Conservation (phyloP, 2,797 vertebrate genomes). For the Dendrocincla fuliginosa region DNA sequence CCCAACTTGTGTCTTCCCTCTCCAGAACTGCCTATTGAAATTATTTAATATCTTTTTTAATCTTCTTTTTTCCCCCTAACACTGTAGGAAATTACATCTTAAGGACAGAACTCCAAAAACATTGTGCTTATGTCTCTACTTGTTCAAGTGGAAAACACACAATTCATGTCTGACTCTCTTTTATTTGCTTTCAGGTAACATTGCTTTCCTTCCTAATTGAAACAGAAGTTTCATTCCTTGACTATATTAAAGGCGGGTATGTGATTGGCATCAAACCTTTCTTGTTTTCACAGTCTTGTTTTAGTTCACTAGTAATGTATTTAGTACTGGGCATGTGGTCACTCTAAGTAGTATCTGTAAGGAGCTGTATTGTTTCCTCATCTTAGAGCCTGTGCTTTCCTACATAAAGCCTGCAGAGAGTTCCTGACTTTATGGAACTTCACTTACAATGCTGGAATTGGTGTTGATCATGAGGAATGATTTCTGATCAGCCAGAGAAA, state of each 20-base stretch:
- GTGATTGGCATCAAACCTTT: constrained; percentile 69
- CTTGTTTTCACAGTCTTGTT: constrained; percentile 7
- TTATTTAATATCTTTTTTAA: not conserved
- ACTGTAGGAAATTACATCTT: not conserved
- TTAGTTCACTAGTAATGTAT: not conserved
- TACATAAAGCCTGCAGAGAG: not conserved
- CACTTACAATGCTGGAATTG: not conserved
- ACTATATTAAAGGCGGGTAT: constrained; percentile 99
- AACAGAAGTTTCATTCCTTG: constrained; percentile 96
- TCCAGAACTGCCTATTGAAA: not conserved
- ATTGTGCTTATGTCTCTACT: constrained; percentile 12
- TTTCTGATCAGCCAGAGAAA: not conserved
- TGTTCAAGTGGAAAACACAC: constrained; percentile 15
- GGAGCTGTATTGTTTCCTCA: not conserved
- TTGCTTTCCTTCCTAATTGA: constrained; percentile 96
- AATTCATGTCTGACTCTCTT: constrained; percentile 51
- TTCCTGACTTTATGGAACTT: not conserved
- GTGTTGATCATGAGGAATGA: not conserved
- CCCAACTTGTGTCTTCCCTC: not conserved
- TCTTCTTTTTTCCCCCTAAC: not conserved
- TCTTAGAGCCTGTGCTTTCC: not conserved
- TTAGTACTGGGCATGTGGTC: not conserved
- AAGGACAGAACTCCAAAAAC: not conserved
- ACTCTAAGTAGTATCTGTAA: not conserved
- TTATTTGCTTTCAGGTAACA: constrained; percentile 85